Evolutionary conservation across 2,797 vertebrate genomes (phyloP), one percentile per base, ranked within the genome.

Genomic region (Myotis planiceps): DNA sequence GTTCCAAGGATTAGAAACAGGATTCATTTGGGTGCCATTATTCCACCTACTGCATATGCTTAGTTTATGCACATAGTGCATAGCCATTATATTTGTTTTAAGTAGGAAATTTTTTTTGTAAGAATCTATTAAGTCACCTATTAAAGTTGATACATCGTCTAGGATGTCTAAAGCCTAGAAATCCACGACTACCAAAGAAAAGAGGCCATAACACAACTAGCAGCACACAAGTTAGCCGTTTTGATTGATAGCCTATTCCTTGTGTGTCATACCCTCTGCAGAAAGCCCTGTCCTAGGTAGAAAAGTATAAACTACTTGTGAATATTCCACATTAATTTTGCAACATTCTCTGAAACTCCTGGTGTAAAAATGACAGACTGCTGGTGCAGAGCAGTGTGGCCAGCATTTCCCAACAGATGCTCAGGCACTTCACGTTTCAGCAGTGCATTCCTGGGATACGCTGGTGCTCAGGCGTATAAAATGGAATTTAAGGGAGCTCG

Each of bases 401-500:
- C 76, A 95, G 90, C 42, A 68, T 82, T 39, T 83, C 75, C 91
- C 39, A 39, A 65, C 83, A 96, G 63, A 91, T 51, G 53, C 75
- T 79, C 39, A 83, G 79, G 42, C 27, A 25, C 55, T 37, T 21
- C 19, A 21, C 23, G 4, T 72, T 47, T 32, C 19, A 86, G 65
- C 75, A 92, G 66, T 29, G 53, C 69, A 47, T 96, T 90, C n/a
- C 78, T 91, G 87, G 90, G 47, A 37, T 91, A 19, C 16, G 82
- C 86, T 83, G 34, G 94, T 71, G 34, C 83, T 51, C 47, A 92
- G n/a, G 47, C 65, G 72, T 71, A 91, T 21, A 92, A 74, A 95
- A 80, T 94, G 66, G 65, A 86, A 93, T 94, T 68, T 95, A 80
- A 96, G 80, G 78, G 72, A 88, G 49, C 39, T 93, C 34, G 32